Evolutionary conservation across 1,140 invertebrate genomes (phyloP).

Genomic region (Papilio dardanus): DNA sequence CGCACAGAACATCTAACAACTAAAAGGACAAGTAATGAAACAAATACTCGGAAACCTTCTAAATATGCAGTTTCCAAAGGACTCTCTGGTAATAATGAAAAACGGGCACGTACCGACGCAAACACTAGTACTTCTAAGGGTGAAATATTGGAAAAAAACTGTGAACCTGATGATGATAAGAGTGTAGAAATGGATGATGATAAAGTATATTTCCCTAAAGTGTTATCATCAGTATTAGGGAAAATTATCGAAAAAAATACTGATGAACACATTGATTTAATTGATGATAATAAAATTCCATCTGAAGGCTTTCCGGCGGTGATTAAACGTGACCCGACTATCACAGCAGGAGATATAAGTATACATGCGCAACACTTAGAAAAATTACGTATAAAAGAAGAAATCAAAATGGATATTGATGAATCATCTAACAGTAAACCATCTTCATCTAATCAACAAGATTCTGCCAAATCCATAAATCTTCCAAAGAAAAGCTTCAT

Average conservation of each 20-base stretch:
- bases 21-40: conserved; percentile 49
- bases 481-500: conserved; percentile 79
- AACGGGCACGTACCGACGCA: conserved; percentile 49
- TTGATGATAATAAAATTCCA: conserved; percentile 50
- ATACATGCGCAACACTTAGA: conserved; percentile 53
- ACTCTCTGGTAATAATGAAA: conserved; percentile 56
- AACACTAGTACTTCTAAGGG: conserved; percentile 49
- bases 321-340: conserved; percentile 51
- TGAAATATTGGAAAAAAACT: conserved; percentile 68
- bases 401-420: conserved; percentile 68
- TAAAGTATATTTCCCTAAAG: conserved; percentile 77
- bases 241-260: conserved; percentile 84
- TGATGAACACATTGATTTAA: conserved; percentile 53
- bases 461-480: conserved; percentile 47
- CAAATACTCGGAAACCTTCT: conserved; percentile 61
- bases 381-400: conserved; percentile 51
- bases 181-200: conserved; percentile 65
- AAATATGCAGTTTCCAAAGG: conserved; percentile 75
- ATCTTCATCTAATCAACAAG: conserved; percentile 26
- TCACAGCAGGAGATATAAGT: conserved; percentile 50
- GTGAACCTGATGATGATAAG: conserved; percentile 49
- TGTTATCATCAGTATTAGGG: conserved; percentile 82
- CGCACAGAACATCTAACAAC: conserved; percentile 55
- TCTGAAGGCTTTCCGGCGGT: conserved; percentile 63
- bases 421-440: conserved; percentile 42